phyloP scores from a whole-genome alignment of 2,888 invertebrate genomes.

The Eupithecia insigniata region DNA sequence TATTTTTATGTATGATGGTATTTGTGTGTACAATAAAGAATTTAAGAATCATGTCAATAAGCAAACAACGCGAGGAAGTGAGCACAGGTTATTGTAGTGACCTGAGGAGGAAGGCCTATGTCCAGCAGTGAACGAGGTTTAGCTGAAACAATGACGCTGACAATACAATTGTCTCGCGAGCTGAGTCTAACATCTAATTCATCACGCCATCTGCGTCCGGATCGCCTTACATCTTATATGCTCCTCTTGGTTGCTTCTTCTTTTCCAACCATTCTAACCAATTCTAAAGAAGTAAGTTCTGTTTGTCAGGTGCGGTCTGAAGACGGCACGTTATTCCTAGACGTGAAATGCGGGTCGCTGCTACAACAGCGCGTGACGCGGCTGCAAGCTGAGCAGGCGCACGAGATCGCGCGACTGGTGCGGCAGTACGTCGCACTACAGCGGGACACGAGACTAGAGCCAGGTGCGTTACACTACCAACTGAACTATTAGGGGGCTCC shows the following conservation, averaged over 20 bases:
- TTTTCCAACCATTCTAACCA: too few species aligned
- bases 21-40: too few species aligned
- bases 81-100: background rate
- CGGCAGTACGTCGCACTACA: slow-evolving; percentile 97
- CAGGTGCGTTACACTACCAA: slow-evolving; percentile 44
- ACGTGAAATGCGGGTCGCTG: slow-evolving; percentile 98
- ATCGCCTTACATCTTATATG: background rate
- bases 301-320: slow-evolving; percentile 89
- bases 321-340: slow-evolving; percentile 94
- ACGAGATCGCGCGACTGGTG: slow-evolving; percentile 97
- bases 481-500: background rate
- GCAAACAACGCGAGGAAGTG: background rate
- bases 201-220: background rate
- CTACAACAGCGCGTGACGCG: slow-evolving; percentile 97
- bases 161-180: background rate
- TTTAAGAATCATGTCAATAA: too few species aligned
- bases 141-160: background rate
- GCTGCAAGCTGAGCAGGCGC: slow-evolving; percentile 98
- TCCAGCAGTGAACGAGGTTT: background rate
- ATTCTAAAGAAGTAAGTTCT: background rate
- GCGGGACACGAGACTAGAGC: slow-evolving; percentile 66
- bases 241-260: background rate
- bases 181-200: background rate
- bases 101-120: background rate
- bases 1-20: too few species aligned